Evolutionary conservation across 1,140 invertebrate species (phyloP), one percentile per base, ranked within the genome.

Genomic region (Thaumatotibia leucotreta): DNA sequence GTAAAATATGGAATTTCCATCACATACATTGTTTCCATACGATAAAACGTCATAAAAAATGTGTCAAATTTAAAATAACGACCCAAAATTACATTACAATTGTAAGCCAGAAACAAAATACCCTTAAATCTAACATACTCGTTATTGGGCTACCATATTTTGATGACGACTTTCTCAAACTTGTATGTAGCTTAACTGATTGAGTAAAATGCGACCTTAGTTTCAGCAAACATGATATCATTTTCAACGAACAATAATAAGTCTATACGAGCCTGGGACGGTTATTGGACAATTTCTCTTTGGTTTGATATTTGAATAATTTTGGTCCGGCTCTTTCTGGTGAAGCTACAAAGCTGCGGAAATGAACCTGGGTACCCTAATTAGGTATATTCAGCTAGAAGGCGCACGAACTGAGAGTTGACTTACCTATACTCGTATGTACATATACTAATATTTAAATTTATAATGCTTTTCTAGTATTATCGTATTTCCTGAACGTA

Each of bases 281-380:
- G 17, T 45, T 45, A 20, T 14, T 17, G 0, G 17, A 0, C 0
- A 1, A 58, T 31, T 58, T 39, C 52, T 4, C 8, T 58, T 27
- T 14, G 52, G 52, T 27, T 67, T 70, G 68, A 54, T 75, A 80
- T 80, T 76, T 76, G 76, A 82, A 82, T 80, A 78, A 80, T 80
- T 74, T 74, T 35, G 67, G 73, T 69, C 64, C 66, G 68, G 67
- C 39, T 68, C 61, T 65, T 32, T 61, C 62, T 65, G 67, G 61
- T 65, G 67, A 52, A 33, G 73, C 66, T 64, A 75, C 77, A 80
- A 82, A 77, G 79, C 66, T 62, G 63, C 73, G 77, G 77, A 82
- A 82, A 82, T 74, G 69, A 82, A 78, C 66, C 65, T 64, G 58
- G 69, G 67, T 63, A 71, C 66, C 76, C 64, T 79, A 77, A 79